Percentiles rank a stretch among this genome's conserved stretches.
These are phyloP conservation scores for Rhagium mordax DNA, from an alignment of 2,888 invertebrate genomes.

Conservation along the genomic window DNA sequence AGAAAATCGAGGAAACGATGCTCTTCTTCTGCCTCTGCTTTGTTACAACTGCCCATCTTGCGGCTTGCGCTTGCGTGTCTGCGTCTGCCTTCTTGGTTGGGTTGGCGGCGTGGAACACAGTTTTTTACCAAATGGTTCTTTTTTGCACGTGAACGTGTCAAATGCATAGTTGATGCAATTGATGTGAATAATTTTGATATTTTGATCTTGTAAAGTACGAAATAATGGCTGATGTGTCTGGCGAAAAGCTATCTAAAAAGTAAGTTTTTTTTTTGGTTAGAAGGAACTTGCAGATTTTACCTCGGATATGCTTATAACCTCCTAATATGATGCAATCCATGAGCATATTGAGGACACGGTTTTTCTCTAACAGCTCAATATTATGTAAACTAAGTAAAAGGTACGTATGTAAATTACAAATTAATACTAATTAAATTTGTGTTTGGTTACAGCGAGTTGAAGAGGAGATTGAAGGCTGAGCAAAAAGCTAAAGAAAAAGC, in stretches of 20 bases:
- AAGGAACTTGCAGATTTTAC: background rate
- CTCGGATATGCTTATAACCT: background rate
- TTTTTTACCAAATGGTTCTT: too few relatives aligned
- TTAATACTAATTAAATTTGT: slow-evolving; percentile 51
- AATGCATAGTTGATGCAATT: background rate
- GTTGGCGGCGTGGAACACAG: too few relatives aligned
- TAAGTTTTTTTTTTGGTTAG: slow-evolving; percentile 54
- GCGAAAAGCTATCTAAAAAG: slow-evolving; percentile 63
- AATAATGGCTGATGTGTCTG: slow-evolving; percentile 57
- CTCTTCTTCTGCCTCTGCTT: too few relatives aligned
- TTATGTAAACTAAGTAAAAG: slow-evolving; percentile 59
- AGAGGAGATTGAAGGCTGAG: slow-evolving; percentile 92
- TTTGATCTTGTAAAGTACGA: background rate
- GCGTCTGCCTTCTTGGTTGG: too few relatives aligned
- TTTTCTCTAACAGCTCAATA: slow-evolving; percentile 48
- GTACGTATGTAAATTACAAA: slow-evolving; percentile 53
- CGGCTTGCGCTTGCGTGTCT: background rate
- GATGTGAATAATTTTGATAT: too few relatives aligned
- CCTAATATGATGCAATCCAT: slow-evolving; percentile 57
- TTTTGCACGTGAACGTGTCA: slow-evolving; percentile 28
- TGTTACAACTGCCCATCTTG: too few relatives aligned
- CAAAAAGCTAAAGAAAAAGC: slow-evolving; percentile 93
- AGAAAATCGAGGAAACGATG: too few relatives aligned
- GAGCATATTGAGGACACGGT: slow-evolving; percentile 44
- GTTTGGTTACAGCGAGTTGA: slow-evolving; percentile 85